These are phyloP conservation scores for Eremobia ochroleuca DNA, from an alignment of 2,888 invertebrate genomes.

Conservation along the genomic window DNA sequence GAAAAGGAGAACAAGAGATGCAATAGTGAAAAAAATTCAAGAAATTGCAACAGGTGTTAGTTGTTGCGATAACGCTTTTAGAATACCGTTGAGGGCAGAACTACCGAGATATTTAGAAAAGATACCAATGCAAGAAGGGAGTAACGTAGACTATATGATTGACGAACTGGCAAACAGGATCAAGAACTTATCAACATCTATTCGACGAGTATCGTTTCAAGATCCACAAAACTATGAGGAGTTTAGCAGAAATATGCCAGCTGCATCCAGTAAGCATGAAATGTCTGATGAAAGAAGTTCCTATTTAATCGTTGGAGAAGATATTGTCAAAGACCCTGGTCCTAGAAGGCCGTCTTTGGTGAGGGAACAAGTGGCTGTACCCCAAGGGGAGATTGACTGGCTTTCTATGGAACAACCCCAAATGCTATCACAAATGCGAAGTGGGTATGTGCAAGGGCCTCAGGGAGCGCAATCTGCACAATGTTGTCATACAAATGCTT, in stretches of 20 bases:
- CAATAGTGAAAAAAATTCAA: conserved; percentile 76
- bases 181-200: conserved; percentile 67
- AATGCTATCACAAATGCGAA: conserved; percentile 31
- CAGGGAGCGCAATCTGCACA: conserved; percentile 2
- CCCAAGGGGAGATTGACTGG: conserved; percentile 43
- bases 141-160: conserved; percentile 73
- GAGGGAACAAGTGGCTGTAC: neutral
- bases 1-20: conserved; percentile 72
- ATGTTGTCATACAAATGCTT: conserved; percentile 1
- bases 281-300: conserved; percentile 50
- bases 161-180: conserved; percentile 78
- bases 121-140: conserved; percentile 69
- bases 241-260: conserved; percentile 69
- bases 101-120: conserved; percentile 72
- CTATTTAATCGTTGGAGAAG: conserved; percentile 56
- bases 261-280: conserved; percentile 68
- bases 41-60: conserved; percentile 71
- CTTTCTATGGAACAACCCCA: conserved; percentile 43
- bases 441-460: conserved; percentile 12
- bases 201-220: conserved; percentile 66
- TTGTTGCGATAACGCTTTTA: conserved; percentile 58
- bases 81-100: conserved; percentile 71
- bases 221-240: conserved; percentile 69
- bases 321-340: conserved; percentile 12
- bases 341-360: conserved; percentile 11